These are phyloP conservation scores for Mactromeris polynyma DNA, from an alignment of 2,888 invertebrate species.

Conservation along the genomic window DNA sequence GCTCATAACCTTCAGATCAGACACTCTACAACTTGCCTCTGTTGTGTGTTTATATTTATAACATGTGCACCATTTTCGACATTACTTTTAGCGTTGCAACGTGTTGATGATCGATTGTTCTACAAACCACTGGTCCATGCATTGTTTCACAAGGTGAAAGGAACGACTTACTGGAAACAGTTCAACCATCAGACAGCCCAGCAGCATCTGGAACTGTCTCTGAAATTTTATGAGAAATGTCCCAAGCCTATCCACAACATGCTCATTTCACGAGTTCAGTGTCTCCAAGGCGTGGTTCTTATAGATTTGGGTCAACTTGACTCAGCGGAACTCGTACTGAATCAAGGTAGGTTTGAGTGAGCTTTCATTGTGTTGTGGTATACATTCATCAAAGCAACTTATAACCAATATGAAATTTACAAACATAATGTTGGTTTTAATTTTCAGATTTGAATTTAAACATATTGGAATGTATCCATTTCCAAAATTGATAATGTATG, in stretches of 20 bases:
- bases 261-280: conserved; percentile 32
- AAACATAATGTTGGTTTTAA: too few species aligned
- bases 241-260: not conserved
- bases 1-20: too few species aligned
- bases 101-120: conserved; percentile 33
- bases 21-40: too few species aligned
- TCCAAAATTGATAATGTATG: too few species aligned
- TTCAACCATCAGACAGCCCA: conserved; percentile 27
- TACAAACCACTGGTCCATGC: conserved; percentile 58
- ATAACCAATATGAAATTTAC: too few species aligned
- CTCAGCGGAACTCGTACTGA: not conserved
- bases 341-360: conserved; percentile 5
- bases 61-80: not conserved
- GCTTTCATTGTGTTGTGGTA: not conserved
- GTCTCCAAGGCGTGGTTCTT: conserved; percentile 46
- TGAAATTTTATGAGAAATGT: conserved; percentile 46
- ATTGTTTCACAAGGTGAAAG: conserved; percentile 68
- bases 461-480: too few species aligned
- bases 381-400: too few species aligned
- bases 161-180: conserved; percentile 55
- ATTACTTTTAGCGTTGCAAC: conserved; percentile 48
- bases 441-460: too few species aligned
- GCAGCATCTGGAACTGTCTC: conserved; percentile 48
- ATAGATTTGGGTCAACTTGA: conserved; percentile 43
- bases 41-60: too few species aligned